Evolutionary conservation across 2,888 invertebrate species (phyloP).

Genomic region (Ypsolopha scabrella): DNA sequence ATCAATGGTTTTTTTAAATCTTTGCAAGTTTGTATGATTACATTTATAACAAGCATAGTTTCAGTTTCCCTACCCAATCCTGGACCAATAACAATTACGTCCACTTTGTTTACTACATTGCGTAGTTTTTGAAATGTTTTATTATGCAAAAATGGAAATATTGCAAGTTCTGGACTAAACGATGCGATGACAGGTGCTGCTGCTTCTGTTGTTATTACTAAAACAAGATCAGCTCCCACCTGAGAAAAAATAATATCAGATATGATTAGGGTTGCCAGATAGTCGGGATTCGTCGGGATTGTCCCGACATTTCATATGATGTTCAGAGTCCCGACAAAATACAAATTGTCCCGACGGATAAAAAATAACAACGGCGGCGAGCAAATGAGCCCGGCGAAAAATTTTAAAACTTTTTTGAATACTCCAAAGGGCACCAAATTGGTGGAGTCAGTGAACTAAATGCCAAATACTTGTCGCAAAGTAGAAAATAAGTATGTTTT

Average conservation of each 20-base stretch:
- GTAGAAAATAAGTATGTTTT: too few species aligned
- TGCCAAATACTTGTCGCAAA: too few species aligned
- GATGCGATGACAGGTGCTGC: slow-evolving; percentile 92
- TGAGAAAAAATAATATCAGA: slow-evolving; percentile 22
- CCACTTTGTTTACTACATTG: slow-evolving; percentile 82
- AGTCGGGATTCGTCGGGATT: too few species aligned
- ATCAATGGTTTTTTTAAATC: slow-evolving; percentile 79
- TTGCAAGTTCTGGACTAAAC: slow-evolving; percentile 97
- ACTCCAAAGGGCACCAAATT: too few species aligned
- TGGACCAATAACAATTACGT: slow-evolving; percentile 90
- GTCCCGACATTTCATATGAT: too few species aligned
- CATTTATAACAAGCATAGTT: slow-evolving; percentile 70
- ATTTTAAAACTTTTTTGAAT: too few species aligned
- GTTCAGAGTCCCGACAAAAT: too few species aligned
- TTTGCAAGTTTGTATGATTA: slow-evolving; percentile 75
- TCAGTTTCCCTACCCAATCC: slow-evolving; percentile 86
- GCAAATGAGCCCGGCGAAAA: too few species aligned
- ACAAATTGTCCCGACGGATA: too few species aligned
- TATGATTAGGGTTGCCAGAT: too few species aligned
- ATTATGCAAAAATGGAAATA: slow-evolving; percentile 86
- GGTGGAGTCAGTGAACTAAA: too few species aligned
- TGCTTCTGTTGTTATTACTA: slow-evolving; percentile 87
- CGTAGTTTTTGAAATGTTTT: slow-evolving; percentile 74
- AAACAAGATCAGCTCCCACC: slow-evolving; percentile 91
- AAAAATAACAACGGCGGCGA: too few species aligned